These are phyloP conservation scores for Pipra filicauda DNA, from an alignment of 2,113 vertebrate species.

Conservation along the genomic window DNA sequence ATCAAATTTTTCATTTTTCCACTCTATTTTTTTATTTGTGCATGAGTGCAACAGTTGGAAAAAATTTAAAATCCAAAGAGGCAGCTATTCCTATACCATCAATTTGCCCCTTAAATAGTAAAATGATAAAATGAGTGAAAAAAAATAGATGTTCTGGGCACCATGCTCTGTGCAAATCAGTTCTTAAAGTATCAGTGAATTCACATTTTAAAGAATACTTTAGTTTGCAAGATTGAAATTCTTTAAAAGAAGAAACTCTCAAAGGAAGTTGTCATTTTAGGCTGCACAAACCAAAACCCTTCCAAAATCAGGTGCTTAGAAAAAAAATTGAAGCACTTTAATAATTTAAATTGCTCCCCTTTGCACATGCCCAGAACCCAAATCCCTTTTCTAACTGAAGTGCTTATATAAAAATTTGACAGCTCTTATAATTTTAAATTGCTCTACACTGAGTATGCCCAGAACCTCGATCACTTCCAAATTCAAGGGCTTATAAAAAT, in stretches of 20 bases:
- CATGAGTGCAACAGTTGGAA: constrained; percentile 19
- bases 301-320: constrained; percentile 81
- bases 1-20: neutral
- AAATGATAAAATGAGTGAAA: constrained; percentile 58
- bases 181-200: constrained; percentile 63
- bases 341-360: constrained; percentile 82
- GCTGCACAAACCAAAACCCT: constrained; percentile 73
- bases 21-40: neutral
- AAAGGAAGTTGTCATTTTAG: constrained; percentile 76
- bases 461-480: constrained; percentile 87
- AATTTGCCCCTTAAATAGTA: constrained; percentile 61
- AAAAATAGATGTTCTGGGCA: constrained; percentile 35
- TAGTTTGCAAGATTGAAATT: constrained; percentile 54
- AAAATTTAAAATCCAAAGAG: constrained; percentile 53
- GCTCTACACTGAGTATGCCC: constrained; percentile 84
- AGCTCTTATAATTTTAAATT: constrained; percentile 89
- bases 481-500: constrained; percentile 90
- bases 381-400: constrained; percentile 83
- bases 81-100: constrained; percentile 55
- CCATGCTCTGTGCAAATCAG: constrained; percentile 66
- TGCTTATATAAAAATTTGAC: constrained; percentile 89
- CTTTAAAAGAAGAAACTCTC: constrained; percentile 65
- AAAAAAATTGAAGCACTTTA: constrained; percentile 76
- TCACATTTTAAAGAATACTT: constrained; percentile 65
- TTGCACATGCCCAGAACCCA: constrained; percentile 81